phyloP scores from a whole-genome alignment of 2,797 vertebrate genomes.

The Acrocephalus scirpaceus region DNA sequence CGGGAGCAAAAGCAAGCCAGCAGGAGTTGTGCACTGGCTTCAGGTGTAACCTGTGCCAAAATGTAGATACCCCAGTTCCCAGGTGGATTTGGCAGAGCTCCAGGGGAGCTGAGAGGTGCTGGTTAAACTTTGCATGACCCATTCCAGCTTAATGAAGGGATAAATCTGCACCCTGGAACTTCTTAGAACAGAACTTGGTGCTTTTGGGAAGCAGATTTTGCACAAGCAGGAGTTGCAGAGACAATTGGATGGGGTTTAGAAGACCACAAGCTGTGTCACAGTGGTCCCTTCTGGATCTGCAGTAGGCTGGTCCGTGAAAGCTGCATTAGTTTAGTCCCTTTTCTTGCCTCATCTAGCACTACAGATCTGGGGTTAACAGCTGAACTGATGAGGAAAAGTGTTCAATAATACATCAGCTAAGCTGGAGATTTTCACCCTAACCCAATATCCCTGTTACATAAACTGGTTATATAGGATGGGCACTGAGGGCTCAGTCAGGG shows the following conservation, averaged over 20 bases:
- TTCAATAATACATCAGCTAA: background rate
- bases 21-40: background rate
- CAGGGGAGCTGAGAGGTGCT: background rate
- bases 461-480: background rate
- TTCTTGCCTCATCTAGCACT: background rate
- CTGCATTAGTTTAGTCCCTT: background rate
- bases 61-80: background rate
- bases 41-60: background rate
- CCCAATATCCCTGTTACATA: background rate
- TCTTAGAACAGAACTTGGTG: background rate
- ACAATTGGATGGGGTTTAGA: rapidly evolving
- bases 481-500: background rate
- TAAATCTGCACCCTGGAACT: background rate
- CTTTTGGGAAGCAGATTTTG: background rate
- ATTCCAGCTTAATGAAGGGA: background rate
- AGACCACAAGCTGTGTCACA: background rate
- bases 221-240: background rate
- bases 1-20: background rate
- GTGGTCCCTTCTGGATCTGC: background rate
- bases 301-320: rapidly evolving
- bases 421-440: background rate
- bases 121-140: background rate
- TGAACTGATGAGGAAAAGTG: background rate
- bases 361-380: background rate
- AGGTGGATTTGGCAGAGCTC: background rate